A percentile compares a stretch with the other conserved stretches of the same genome.
Conservation (phyloP, 2,113 vertebrate species). For the Odontophorus gujanensis region DNA sequence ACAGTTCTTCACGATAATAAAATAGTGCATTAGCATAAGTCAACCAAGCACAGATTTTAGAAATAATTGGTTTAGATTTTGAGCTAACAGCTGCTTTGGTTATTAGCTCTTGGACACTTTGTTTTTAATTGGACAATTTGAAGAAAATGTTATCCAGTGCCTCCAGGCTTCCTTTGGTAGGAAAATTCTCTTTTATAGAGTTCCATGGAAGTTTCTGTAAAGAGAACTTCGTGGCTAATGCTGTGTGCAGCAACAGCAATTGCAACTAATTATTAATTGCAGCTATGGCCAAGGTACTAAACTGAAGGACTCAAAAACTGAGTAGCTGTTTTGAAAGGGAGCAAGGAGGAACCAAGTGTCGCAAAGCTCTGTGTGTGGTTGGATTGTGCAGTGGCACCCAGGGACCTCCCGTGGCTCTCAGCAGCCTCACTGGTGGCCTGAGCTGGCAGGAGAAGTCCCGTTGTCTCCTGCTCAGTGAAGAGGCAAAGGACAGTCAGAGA, state of each 20-base stretch:
- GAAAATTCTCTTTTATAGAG: neutral
- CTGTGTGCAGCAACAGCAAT: neutral
- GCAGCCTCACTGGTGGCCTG: neutral
- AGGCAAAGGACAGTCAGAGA: neutral
- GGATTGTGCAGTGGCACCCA: neutral
- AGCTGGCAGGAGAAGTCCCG: neutral
- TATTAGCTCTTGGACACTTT: constrained; percentile 34
- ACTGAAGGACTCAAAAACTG: neutral
- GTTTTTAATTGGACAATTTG: constrained; percentile 50
- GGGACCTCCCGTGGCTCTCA: neutral
- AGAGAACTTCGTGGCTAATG: neutral
- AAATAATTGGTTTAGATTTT: constrained; percentile 65
- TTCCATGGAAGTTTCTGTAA: neutral
- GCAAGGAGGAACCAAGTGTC: neutral
- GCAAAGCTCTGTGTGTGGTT: neutral
- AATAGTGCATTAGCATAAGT: constrained; percentile 44
- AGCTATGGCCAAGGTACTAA: neutral
- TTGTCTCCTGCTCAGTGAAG: neutral
- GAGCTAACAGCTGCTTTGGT: constrained; percentile 44
- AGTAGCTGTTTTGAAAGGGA: neutral
- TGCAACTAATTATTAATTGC: neutral
- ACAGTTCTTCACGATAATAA: constrained; percentile 26
- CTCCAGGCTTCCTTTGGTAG: neutral
- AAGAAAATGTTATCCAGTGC: constrained; percentile 4
- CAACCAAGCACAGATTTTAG: constrained; percentile 44